Percentiles rank a stretch among this genome's conserved stretches.
These are phyloP conservation scores for Apis laboriosa DNA, from an alignment of 1,140 invertebrate species.

Conservation along the genomic window DNA sequence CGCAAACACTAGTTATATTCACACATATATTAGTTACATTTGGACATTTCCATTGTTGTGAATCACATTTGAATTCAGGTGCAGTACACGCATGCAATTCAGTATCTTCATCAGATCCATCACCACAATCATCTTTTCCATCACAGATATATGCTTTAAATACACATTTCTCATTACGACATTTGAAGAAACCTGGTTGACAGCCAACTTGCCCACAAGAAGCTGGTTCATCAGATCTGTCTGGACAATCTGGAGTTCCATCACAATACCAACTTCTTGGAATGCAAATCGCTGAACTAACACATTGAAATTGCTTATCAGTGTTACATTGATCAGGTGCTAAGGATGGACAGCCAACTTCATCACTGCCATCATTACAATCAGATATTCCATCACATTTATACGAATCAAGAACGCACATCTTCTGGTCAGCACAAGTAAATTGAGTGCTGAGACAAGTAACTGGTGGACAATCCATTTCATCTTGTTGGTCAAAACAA, in stretches of 20 bases:
- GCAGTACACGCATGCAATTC: conserved; percentile 87
- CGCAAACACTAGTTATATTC: conserved; percentile 91
- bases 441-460: conserved; percentile 96
- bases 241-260: conserved; percentile 94
- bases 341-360: conserved; percentile 91
- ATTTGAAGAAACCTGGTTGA: conserved; percentile 90
- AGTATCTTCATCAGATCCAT: conserved; percentile 94
- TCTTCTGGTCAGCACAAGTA: conserved; percentile 94
- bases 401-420: conserved; percentile 96
- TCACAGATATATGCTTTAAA: conserved; percentile 98
- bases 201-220: conserved; percentile 90
- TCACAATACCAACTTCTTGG: conserved; percentile 97
- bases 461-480: conserved; percentile 97
- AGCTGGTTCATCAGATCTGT: conserved; percentile 94
- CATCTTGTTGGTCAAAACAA: conserved; percentile 98
- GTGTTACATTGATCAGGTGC: conserved; percentile 92
- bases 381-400: conserved; percentile 97
- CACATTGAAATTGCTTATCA: conserved; percentile 95
- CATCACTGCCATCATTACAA: conserved; percentile 96
- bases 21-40: conserved; percentile 89
- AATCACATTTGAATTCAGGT: conserved; percentile 88
- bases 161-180: conserved; percentile 94
- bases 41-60: conserved; percentile 92
- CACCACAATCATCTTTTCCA: conserved; percentile 96
- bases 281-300: conserved; percentile 93